These are phyloP conservation scores for Oscheius onirici DNA, from an alignment of 2,888 invertebrate species.

Conservation along the genomic window DNA sequence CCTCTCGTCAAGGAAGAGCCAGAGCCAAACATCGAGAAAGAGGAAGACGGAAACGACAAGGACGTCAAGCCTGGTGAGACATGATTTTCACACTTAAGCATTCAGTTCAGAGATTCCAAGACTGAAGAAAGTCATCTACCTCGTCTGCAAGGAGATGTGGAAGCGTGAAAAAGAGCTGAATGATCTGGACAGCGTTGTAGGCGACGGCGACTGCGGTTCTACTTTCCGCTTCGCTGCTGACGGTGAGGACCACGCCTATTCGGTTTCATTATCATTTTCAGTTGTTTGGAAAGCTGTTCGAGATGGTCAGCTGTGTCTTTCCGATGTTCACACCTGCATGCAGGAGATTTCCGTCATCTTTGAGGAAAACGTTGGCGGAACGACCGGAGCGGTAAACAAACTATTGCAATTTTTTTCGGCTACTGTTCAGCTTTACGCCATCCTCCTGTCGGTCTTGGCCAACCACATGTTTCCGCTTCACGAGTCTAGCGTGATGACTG, in stretches of 20 bases:
- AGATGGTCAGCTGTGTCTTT: constrained; percentile 22
- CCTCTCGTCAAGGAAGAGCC: no score
- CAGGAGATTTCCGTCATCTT: constrained; percentile 58
- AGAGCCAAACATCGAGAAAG: not conserved
- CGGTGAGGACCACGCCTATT: constrained; percentile 24
- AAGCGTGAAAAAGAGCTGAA: constrained; percentile 77
- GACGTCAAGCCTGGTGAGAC: not conserved
- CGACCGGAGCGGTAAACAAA: constrained; percentile 59
- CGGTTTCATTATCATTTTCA: constrained; percentile 7
- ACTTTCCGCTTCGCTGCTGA: constrained; percentile 47
- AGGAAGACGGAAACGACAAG: not conserved
- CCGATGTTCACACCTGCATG: constrained; percentile 39
- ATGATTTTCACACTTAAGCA: not conserved
- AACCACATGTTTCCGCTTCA: constrained; percentile 34
- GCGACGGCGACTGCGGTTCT: constrained; percentile 83
- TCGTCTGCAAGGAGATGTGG: constrained; percentile 75
- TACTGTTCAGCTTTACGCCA: constrained; percentile 59
- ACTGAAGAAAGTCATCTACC: constrained; percentile 31
- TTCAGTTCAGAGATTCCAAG: not conserved
- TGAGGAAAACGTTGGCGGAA: constrained; percentile 64
- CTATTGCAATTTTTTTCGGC: not conserved
- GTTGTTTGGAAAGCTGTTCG: constrained; percentile 30
- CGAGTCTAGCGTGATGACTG: constrained; percentile 27
- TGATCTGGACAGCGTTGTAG: constrained; percentile 79
- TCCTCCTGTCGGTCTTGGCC: constrained; percentile 56